phyloP scores from a whole-genome alignment of 2,888 invertebrate genomes.

The Nomada ferruginata region DNA sequence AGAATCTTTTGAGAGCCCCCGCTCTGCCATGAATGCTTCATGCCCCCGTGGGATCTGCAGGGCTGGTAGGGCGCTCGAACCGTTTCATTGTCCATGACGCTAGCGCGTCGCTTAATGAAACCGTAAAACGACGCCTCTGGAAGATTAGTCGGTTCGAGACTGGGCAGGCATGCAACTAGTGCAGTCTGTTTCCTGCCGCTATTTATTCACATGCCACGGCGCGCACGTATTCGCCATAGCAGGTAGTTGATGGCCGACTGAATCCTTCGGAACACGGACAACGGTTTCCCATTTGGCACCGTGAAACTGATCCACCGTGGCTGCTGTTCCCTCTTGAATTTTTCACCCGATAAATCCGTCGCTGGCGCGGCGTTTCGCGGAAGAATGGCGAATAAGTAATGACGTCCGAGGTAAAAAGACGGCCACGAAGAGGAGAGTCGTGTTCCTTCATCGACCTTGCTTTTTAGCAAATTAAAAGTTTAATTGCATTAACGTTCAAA shows the following conservation, averaged over 20 bases:
- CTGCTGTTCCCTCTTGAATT: constrained; percentile 69
- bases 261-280: constrained; percentile 69
- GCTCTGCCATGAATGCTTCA: neutral
- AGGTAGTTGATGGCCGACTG: constrained; percentile 59
- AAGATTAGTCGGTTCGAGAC: constrained; percentile 33
- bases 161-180: constrained; percentile 29
- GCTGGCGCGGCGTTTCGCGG: constrained; percentile 49
- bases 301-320: constrained; percentile 58
- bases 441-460: neutral
- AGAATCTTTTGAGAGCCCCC: neutral
- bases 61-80: neutral
- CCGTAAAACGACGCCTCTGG: constrained; percentile 40
- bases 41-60: neutral
- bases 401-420: constrained; percentile 30
- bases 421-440: neutral
- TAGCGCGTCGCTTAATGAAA: constrained; percentile 42
- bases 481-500: constrained; percentile 37
- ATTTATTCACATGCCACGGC: constrained; percentile 53
- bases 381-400: constrained; percentile 62
- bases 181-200: constrained; percentile 30
- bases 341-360: constrained; percentile 76
- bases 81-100: constrained; percentile 38
- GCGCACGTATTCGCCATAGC: constrained; percentile 20
- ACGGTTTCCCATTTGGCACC: constrained; percentile 77
- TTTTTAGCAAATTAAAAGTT: constrained; percentile 37